Evolutionary conservation across 2,797 vertebrate genomes (phyloP).

Genomic region (Lemur catta): DNA sequence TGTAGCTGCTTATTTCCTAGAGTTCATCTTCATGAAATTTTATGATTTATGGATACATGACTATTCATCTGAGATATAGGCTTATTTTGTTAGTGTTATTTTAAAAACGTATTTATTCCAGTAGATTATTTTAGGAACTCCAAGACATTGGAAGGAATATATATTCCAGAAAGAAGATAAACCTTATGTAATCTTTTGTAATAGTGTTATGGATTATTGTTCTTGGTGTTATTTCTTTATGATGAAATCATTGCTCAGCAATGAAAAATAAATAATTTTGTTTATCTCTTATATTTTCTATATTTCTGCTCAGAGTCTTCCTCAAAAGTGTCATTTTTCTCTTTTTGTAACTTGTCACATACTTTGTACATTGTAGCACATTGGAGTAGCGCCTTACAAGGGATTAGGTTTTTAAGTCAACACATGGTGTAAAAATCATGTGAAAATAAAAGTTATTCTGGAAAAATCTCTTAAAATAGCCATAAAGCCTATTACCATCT

Average conservation of each 20-base stretch:
- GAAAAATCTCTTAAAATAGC: not conserved
- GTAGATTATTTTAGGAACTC: conserved; percentile 10
- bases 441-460: not conserved
- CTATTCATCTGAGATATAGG: not conserved
- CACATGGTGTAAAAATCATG: not conserved
- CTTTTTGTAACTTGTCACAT: not conserved
- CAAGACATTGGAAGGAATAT: not conserved
- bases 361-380: not conserved
- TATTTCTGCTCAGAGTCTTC: not conserved
- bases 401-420: conserved; percentile 3
- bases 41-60: not conserved
- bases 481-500: not conserved
- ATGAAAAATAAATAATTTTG: not conserved
- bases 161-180: conserved; percentile 32
- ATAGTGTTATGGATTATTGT: not conserved
- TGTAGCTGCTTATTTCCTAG: not conserved
- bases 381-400: not conserved
- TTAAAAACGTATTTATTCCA: not conserved
- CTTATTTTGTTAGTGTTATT: conserved; percentile 1
- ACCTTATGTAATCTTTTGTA: not conserved
- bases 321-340: conserved; percentile 31
- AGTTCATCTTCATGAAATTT: not conserved
- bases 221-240: conserved; percentile 14
- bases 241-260: not conserved
- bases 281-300: not conserved